Base-by-base conservation (phyloP, 1,140 invertebrate genomes). In the Araneus ventricosus region DNA sequence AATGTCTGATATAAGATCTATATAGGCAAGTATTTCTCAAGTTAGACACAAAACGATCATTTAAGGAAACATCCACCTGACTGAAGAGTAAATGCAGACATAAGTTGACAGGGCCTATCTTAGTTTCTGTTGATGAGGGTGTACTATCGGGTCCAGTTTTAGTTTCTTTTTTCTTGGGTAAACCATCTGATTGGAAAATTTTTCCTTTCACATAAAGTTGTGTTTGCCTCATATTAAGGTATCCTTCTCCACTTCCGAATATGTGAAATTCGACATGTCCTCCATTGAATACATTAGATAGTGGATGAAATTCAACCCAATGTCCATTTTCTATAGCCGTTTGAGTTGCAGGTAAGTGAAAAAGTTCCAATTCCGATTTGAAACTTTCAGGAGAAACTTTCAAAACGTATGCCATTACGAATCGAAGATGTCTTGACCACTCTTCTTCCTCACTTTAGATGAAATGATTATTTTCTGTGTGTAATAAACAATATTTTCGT, bases 281-380 rank as follows among this genome's bases (percentile, higher is more conserved):
- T 0, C 41, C 41, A 82, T 85, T 27, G 17, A 52, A 80, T 30
- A 92, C 63, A 24, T 57, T 92, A 5, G 90, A 67, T 4, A 92
- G 8, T 0, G 59, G 90, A 45, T 92, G 80, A 75, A 70, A 92
- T 85, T 92, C 34, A 52, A 70, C 34, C 80, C 82, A 92, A 24
- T 92, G 37, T 41, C 80, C 90, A 24, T 27, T 27, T 92, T 85
- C 30, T 4, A 92, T 86, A 52, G 24, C 90, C 6, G 63, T 92
- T 86, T 86, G 82, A 17, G 82, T 92, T 22, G 39, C 17, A 22
- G 90, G 82, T 17, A 92, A n/a, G 17, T 45, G 20, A 30, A 92
- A 92, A 92, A n/a, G n/a, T n/a, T n/a, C n/a, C n/a, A n/a, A n/a
- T 86, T 92, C 90, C 4, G 90, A 92, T 34, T 92, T 92, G 2